phyloP scores from a whole-genome alignment of 2,888 invertebrate genomes.

The Idaea straminata region DNA sequence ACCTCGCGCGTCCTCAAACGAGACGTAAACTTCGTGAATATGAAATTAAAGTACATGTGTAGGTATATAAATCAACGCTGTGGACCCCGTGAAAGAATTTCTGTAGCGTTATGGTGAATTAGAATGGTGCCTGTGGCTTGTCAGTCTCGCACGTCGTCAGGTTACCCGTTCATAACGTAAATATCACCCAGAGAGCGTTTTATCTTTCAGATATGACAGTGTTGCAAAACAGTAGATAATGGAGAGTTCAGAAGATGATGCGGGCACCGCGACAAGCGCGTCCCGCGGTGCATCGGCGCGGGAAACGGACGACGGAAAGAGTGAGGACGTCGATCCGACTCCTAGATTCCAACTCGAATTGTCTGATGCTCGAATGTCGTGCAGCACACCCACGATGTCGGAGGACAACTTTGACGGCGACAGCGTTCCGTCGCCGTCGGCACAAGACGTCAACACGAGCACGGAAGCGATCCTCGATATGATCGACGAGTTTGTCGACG shows the following conservation, averaged over 20 bases:
- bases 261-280: constrained; percentile 76
- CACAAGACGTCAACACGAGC: constrained; percentile 72
- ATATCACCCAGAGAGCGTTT: constrained; percentile 75
- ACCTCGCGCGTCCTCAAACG: constrained; percentile 63
- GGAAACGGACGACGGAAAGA: constrained; percentile 72
- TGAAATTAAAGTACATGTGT: constrained; percentile 79
- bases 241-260: constrained; percentile 80
- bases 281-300: constrained; percentile 79
- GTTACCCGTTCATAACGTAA: constrained; percentile 76
- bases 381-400: constrained; percentile 66
- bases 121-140: constrained; percentile 79
- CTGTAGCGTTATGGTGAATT: constrained; percentile 79
- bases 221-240: constrained; percentile 79
- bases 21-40: constrained; percentile 74
- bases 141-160: constrained; percentile 79
- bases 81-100: constrained; percentile 73
- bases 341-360: constrained; percentile 58
- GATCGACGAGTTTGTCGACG: constrained; percentile 77
- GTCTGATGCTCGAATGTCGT: constrained; percentile 54
- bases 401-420: constrained; percentile 73
- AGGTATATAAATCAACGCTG: constrained; percentile 74
- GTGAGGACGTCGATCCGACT: constrained; percentile 68
- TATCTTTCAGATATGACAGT: constrained; percentile 78
- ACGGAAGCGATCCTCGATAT: constrained; percentile 77
- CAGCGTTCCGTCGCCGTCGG: constrained; percentile 72